A percentile compares a stretch with the other conserved stretches of the same genome.
These are phyloP conservation scores for Nebria ingens DNA, from an alignment of 1,140 invertebrate species.

Conservation along the genomic window DNA sequence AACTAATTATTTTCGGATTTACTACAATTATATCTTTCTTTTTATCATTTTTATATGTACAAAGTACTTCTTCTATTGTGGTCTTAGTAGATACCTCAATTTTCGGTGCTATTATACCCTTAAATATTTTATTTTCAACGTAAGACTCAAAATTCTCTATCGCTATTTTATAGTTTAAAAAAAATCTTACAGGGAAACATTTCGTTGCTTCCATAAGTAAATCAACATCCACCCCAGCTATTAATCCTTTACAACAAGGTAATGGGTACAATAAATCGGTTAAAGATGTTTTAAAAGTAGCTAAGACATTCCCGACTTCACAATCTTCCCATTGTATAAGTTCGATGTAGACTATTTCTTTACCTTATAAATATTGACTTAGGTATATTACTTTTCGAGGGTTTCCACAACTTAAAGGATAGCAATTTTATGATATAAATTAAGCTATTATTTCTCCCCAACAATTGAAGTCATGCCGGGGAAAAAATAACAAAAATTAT, in stretches of 20 bases:
- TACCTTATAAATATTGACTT: no score
- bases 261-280: slow-evolving; percentile 51
- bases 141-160: slow-evolving; percentile 6
- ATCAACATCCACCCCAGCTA: slow-evolving; percentile 46
- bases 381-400: no score
- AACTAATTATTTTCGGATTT: slow-evolving; percentile 35
- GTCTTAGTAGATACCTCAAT: slow-evolving; percentile 46
- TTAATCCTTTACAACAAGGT: slow-evolving; percentile 30
- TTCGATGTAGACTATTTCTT: slow-evolving; percentile 48
- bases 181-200: slow-evolving; percentile 47
- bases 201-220: slow-evolving; percentile 53
- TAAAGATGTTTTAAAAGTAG: slow-evolving; percentile 49
- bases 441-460: no score
- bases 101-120: slow-evolving; percentile 50
- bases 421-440: no score
- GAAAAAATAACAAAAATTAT: no score
- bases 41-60: slow-evolving; percentile 13
- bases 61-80: slow-evolving; percentile 39
- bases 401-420: no score
- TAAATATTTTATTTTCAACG: slow-evolving; percentile 13
- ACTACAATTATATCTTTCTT: slow-evolving; percentile 20
- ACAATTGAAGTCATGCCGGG: no score
- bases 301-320: slow-evolving; percentile 41
- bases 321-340: slow-evolving; percentile 49
- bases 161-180: no score